Conservation (phyloP, 2,113 vertebrate species). For the Neolamprologus fasciatus region DNA sequence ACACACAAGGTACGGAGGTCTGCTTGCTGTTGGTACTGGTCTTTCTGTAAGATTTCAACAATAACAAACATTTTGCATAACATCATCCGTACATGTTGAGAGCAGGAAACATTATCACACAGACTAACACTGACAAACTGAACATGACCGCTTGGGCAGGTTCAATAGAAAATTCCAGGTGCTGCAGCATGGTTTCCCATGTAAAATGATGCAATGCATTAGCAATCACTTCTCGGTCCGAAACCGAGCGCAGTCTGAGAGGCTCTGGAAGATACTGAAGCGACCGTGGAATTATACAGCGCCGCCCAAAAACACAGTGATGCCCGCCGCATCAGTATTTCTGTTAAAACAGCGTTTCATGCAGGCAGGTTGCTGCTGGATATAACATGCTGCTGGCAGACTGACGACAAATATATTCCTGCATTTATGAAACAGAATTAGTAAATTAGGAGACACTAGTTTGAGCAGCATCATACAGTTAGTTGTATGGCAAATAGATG, state of each 20-base stretch:
- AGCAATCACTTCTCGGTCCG: not conserved
- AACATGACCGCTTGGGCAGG: constrained; percentile 5
- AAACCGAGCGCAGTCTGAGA: not conserved
- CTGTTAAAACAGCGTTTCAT: constrained; percentile 5
- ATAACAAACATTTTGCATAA: not conserved
- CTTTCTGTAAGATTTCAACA: not conserved
- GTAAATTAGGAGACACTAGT: not conserved
- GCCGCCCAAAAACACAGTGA: constrained; percentile 16
- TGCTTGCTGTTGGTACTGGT: not conserved
- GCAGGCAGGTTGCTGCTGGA: constrained; percentile 14
- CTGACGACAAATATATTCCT: not conserved
- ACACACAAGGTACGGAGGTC: not conserved
- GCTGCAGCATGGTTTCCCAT: not conserved
- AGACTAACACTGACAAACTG: not conserved
- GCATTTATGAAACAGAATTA: not conserved
- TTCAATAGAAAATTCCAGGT: constrained; percentile 21
- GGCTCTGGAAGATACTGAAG: not conserved
- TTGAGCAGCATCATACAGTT: constrained; percentile 16
- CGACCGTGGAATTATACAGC: not conserved
- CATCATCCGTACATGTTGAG: constrained; percentile 2
- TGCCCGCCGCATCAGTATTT: not conserved
- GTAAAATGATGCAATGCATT: not conserved
- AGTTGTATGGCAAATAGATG: not conserved
- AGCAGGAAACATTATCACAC: constrained; percentile 25
- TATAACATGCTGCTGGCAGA: constrained; percentile 47